Evolutionary conservation across 2,888 invertebrate genomes (phyloP).

Genomic region (Steinernema hermaphroditum): DNA sequence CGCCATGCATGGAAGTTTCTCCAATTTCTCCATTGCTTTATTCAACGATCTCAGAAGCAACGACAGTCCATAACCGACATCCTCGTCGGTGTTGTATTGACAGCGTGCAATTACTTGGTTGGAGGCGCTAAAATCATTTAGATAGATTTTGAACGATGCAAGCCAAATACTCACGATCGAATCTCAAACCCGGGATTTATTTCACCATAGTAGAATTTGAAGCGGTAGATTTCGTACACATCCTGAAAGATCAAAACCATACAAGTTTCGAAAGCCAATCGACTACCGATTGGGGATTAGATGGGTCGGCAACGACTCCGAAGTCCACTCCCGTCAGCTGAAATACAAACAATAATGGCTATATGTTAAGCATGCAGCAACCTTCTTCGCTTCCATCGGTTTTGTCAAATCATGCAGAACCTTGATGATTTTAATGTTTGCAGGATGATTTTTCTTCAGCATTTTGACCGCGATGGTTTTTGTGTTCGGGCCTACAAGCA

Average conservation of each 20-base stretch:
- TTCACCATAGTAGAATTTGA: neutral
- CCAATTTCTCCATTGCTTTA: neutral
- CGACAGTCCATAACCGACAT: neutral
- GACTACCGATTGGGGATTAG: neutral
- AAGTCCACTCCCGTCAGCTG: slow-evolving; percentile 13
- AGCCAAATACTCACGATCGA: slow-evolving; percentile 11
- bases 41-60: neutral
- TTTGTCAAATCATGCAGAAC: slow-evolving; percentile 9
- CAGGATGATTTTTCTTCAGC: slow-evolving; percentile 15
- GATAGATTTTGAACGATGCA: too few relatives aligned
- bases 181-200: neutral
- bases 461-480: slow-evolving; percentile 13
- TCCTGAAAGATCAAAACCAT: too few relatives aligned
- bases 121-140: neutral
- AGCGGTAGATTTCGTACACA: slow-evolving; percentile 23
- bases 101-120: slow-evolving; percentile 5
- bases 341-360: neutral
- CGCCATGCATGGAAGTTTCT: neutral
- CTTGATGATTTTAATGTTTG: neutral
- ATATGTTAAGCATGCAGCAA: neutral
- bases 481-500: neutral
- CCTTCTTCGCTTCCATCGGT: slow-evolving; percentile 3
- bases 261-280: too few relatives aligned
- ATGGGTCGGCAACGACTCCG: neutral
- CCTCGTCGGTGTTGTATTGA: neutral